Conservation (phyloP, 2,888 invertebrate species). For the Eumacrocentrus americanus region DNA sequence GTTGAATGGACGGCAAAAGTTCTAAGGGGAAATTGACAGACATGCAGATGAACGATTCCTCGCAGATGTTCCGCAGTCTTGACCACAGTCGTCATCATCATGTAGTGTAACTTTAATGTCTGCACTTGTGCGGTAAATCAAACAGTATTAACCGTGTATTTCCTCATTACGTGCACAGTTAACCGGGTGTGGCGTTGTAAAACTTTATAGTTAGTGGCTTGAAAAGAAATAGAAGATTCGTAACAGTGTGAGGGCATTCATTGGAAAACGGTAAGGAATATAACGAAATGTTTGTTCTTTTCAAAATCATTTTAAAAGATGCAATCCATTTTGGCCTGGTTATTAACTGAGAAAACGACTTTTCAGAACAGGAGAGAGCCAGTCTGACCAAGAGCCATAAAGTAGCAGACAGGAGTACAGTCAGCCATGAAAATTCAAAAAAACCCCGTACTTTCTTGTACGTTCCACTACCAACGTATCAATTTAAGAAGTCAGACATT, state of each 20-base stretch:
- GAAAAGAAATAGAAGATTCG: too few species aligned
- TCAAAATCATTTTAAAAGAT: too few species aligned
- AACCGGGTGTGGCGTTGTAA: conserved; percentile 33
- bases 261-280: neutral
- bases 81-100: conserved; percentile 31
- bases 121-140: conserved; percentile 41
- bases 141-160: conserved; percentile 39
- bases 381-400: neutral
- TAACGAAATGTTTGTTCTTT: conserved; percentile 12
- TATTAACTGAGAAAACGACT: neutral
- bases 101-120: conserved; percentile 34
- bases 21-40: conserved; percentile 13
- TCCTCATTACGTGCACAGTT: conserved; percentile 40
- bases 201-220: too few species aligned
- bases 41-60: conserved; percentile 20
- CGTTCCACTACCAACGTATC: conserved; percentile 5
- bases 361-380: conserved; percentile 7
- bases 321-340: neutral
- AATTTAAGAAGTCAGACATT: conserved; percentile 17
- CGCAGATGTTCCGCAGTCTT: conserved; percentile 24
- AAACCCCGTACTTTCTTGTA: neutral
- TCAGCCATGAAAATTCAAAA: conserved; percentile 5
- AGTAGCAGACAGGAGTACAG: conserved; percentile 13
- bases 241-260: too few species aligned
- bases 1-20: too few species aligned